These are phyloP conservation scores for Drosophila parvula DNA, from an alignment of 1,140 invertebrate genomes.

Conservation along the genomic window DNA sequence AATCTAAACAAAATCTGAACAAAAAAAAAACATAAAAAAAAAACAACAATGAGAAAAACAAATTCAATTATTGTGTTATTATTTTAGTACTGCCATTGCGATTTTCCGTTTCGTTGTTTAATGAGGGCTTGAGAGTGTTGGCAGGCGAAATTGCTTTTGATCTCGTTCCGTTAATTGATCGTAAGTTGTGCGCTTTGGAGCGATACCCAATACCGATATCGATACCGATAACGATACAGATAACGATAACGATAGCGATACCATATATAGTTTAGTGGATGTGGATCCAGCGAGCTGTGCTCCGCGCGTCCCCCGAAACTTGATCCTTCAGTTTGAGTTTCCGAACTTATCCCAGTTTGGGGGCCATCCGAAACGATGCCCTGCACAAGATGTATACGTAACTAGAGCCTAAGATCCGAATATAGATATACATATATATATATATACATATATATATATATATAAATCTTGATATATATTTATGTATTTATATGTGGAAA, in stretches of 20 bases:
- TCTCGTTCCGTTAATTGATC: slow-evolving; percentile 79
- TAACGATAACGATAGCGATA: slow-evolving; percentile 50
- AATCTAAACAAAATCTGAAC: slow-evolving; percentile 51
- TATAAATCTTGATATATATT: slow-evolving; percentile 55
- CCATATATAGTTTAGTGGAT: slow-evolving; percentile 55
- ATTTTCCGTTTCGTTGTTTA: slow-evolving; percentile 28
- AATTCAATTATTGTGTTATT: slow-evolving; percentile 73
- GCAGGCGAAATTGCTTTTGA: slow-evolving; percentile 70
- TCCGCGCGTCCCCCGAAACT: slow-evolving; percentile 33
- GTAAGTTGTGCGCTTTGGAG: slow-evolving; percentile 54
- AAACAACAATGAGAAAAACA: slow-evolving; percentile 38
- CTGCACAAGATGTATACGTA: slow-evolving; percentile 83
- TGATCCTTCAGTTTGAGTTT: slow-evolving; percentile 64
- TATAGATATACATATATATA: slow-evolving; percentile 47
- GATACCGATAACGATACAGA: slow-evolving; percentile 30
- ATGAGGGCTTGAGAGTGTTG: slow-evolving; percentile 25
- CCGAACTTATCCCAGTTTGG: slow-evolving; percentile 39
- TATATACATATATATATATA: slow-evolving; percentile 19
- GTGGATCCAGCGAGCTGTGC: slow-evolving; percentile 62
- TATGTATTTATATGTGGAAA: slow-evolving; percentile 67
- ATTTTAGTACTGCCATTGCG: slow-evolving; percentile 59
- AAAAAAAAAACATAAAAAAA: slow-evolving; percentile 54
- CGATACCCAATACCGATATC: slow-evolving; percentile 26
- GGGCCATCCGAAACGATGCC: slow-evolving; percentile 59
- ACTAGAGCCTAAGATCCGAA: slow-evolving; percentile 76